Evolutionary conservation across 1,140 invertebrate genomes (phyloP).

Genomic region (Gonioctena quinquepunctata): DNA sequence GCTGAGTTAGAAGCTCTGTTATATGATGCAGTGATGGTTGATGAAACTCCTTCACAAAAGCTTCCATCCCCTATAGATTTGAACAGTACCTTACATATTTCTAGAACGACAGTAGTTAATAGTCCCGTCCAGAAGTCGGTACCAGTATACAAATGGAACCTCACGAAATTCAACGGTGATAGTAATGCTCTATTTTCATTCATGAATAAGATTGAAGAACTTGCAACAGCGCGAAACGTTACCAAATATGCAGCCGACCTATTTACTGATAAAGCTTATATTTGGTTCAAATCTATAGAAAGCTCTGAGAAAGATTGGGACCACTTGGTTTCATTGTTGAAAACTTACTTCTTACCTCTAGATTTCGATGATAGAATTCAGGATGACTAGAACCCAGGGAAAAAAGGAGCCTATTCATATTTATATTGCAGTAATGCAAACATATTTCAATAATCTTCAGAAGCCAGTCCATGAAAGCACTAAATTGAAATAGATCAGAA

Average conservation of each 20-base stretch:
- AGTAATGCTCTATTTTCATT: background rate
- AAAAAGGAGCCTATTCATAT: background rate
- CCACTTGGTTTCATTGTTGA: background rate
- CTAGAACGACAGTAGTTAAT: background rate
- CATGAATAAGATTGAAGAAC: background rate
- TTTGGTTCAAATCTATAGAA: background rate
- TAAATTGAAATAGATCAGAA: conserved; percentile 11
- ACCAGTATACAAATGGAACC: background rate
- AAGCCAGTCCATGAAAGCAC: conserved; percentile 2
- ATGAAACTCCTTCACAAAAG: background rate
- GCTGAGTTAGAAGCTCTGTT: background rate
- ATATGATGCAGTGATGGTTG: background rate
- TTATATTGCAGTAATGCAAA: background rate
- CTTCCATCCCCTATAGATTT: background rate
- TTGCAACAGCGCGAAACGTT: background rate
- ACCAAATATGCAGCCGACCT: no score
- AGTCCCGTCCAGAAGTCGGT: background rate
- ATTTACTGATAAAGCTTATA: no score
- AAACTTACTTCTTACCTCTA: background rate
- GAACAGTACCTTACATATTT: no score
- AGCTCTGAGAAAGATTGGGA: background rate
- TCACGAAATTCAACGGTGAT: background rate
- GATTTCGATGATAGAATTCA: no score
- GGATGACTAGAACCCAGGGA: no score
- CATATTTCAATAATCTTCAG: background rate